These are phyloP conservation scores for Orchesellides sinensis DNA, from an alignment of 2,888 invertebrate genomes.

Conservation along the genomic window DNA sequence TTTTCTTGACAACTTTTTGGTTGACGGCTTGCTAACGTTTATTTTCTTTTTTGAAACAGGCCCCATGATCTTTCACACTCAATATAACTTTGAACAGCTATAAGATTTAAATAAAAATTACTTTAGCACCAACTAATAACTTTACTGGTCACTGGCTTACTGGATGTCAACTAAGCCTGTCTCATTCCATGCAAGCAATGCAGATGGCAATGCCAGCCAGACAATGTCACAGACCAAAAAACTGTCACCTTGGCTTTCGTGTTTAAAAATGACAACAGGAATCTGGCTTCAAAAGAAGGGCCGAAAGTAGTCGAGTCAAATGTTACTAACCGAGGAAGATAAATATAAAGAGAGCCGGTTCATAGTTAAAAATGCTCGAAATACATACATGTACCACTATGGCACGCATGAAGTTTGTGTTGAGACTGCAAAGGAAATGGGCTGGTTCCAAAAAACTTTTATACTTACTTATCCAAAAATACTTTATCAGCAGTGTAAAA, in stretches of 20 bases:
- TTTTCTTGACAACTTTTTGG: not conserved
- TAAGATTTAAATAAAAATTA: not conserved
- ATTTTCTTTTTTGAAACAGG: conserved; percentile 13
- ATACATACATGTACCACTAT: not conserved
- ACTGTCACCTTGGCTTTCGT: conserved; percentile 5
- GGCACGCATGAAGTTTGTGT: not conserved
- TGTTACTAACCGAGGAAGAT: not conserved
- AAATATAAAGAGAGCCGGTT: not conserved
- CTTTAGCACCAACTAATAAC: not conserved
- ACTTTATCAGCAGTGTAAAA: not conserved
- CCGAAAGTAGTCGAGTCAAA: not conserved
- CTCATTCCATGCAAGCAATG: not conserved
- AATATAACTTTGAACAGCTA: not conserved
- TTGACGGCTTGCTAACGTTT: not conserved
- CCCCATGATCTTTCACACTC: not conserved
- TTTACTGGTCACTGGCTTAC: not conserved
- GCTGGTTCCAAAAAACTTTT: conserved; percentile 10
- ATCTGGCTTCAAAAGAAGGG: not conserved
- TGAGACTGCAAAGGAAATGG: not conserved
- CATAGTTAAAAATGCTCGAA: not conserved
- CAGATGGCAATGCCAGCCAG: conserved; percentile 3
- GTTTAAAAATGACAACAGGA: not conserved
- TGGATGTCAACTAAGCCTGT: not conserved
- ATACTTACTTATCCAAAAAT: conserved; percentile 9
- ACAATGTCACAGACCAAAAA: conserved; percentile 6